Evolutionary conservation across 2,797 vertebrate genomes (phyloP).

Genomic region (Luscinia luscinia): DNA sequence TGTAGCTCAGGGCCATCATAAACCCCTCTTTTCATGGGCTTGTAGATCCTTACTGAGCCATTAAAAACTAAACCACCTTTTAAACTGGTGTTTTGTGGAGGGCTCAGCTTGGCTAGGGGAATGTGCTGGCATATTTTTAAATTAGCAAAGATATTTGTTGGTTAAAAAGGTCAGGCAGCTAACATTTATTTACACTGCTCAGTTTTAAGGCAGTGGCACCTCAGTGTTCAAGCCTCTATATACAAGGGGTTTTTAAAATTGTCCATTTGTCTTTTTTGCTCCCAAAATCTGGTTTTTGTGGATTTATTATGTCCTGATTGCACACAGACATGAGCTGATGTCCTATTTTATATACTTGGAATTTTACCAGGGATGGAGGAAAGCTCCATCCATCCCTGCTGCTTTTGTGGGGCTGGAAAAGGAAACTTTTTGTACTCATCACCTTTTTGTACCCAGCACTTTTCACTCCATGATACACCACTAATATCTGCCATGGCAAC

Average conservation of each 20-base stretch:
- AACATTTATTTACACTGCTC: background rate
- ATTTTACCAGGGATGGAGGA: background rate
- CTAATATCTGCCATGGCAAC: background rate
- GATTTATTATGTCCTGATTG: background rate
- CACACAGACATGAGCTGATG: background rate
- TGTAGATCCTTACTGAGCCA: conserved; percentile 47
- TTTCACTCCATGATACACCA: background rate
- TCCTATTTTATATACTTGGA: background rate
- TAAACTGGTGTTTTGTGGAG: conserved; percentile 26
- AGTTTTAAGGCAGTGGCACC: background rate
- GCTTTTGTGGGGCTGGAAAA: background rate
- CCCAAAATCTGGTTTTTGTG: background rate
- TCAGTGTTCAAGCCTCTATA: background rate
- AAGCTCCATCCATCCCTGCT: background rate
- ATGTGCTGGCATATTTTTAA: background rate
- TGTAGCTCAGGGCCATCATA: conserved; percentile 74
- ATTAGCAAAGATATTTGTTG: background rate
- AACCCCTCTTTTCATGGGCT: conserved; percentile 60
- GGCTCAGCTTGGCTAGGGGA: background rate
- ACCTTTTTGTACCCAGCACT: background rate
- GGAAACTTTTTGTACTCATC: background rate
- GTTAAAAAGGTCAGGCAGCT: conserved; percentile 27
- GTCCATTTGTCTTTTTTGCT: background rate
- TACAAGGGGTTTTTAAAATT: background rate
- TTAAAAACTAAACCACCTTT: conserved; percentile 38